Evolutionary conservation across 2,888 invertebrate genomes (phyloP), one percentile per base, ranked within the genome.

Genomic region (Gortyna flavago): DNA sequence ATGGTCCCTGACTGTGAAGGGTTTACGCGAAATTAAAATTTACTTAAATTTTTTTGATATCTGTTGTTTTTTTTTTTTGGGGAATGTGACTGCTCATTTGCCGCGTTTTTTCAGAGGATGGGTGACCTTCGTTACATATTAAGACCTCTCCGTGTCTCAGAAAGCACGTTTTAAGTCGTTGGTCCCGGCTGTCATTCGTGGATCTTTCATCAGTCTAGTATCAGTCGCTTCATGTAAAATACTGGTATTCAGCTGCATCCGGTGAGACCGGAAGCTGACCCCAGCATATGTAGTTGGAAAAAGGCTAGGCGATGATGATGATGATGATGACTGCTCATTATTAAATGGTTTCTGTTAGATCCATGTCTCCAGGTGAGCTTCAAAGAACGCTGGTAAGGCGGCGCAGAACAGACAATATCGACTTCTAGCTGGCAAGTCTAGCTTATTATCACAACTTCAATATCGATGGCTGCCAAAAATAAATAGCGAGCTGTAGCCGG

Each of bases 401-500:
- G 5, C 11, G 0, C 35, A 59, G 25, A 66, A 8, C n/a, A 13
- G 38, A 59, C 25, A 59, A 8, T 38, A 44, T 21, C 21, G 21
- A 38, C 9, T 32, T n/a, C 25, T 65, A 32, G 57, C 18, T 38
- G 18, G 35, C 57, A 54, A 79, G 32, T 32, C 38, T 67, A 70
- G 32, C 54, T 57, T 67, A 83, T 61, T 21, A 85, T 85, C 69
- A 67, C 44, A 41, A 66, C n/a, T 54, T 41, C 13, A 38, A 35
- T 35, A 85, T 85, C 57, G 81, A 81, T 35, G 61, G 16, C 7
- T 35, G 65, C n/a, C 76, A 41, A 85, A 81, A 76, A 85, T 81
- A 81, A 66, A 85, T 35, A 35, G 21, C 13, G 0, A 13, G 2
- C 29, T 13, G n/a, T 32, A 35, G 9, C 16, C 54, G n/a, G 18